These are phyloP conservation scores for Schizopygopsis malacanthus DNA, from an alignment of 2,797 vertebrate genomes.

Conservation along the genomic window DNA sequence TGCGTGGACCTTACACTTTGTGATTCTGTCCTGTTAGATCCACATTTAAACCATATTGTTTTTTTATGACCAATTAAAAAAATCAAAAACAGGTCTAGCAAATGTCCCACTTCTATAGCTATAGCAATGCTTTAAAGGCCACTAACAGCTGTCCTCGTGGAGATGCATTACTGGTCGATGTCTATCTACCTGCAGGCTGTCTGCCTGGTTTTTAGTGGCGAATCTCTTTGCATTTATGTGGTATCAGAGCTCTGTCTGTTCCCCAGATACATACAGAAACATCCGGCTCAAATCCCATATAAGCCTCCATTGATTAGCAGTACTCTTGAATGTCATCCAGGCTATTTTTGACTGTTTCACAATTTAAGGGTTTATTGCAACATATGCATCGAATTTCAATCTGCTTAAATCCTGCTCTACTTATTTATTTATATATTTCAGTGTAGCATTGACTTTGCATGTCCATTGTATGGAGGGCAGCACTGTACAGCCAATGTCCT, in stretches of 20 bases:
- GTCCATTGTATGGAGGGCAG: not conserved
- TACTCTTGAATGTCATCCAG: conserved; percentile 33
- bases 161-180: conserved; percentile 19
- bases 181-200: conserved; percentile 41
- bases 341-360: conserved; percentile 31
- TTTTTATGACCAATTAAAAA: not conserved
- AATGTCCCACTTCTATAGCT: not conserved
- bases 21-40: conserved; percentile 8
- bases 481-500: not conserved
- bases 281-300: conserved; percentile 29
- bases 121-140: not conserved
- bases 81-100: conserved; percentile 20
- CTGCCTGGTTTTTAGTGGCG: not conserved
- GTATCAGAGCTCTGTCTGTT: conserved; percentile 25
- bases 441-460: not conserved
- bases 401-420: conserved; percentile 21
- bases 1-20: not conserved
- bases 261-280: conserved; percentile 11
- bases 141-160: not conserved
- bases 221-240: conserved; percentile 23
- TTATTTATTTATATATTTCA: conserved; percentile 2
- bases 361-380: conserved; percentile 28
- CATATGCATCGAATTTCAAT: conserved; percentile 24
- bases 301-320: conserved; percentile 34
- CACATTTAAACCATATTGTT: conserved; percentile 40